Conservation (phyloP, 2,888 invertebrate species). For the Bedellia somnulentella region DNA sequence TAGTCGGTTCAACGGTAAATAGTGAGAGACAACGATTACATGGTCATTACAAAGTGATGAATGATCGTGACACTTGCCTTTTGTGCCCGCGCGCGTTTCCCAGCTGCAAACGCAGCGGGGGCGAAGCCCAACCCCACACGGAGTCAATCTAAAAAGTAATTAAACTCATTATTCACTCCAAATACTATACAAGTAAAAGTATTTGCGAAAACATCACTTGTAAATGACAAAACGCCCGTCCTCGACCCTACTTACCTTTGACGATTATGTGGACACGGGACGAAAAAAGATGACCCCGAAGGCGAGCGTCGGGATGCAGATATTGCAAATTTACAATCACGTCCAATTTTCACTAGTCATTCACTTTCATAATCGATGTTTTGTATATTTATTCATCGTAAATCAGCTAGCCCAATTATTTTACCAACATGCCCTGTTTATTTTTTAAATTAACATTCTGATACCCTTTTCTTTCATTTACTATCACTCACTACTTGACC, state of each 20-base stretch:
- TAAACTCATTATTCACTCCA: constrained; percentile 18
- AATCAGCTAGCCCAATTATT: constrained; percentile 20
- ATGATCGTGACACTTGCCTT: constrained; percentile 49
- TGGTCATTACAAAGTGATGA: too few relatives aligned
- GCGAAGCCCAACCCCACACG: constrained; percentile 94
- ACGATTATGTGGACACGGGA: constrained; percentile 31
- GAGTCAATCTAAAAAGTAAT: constrained; percentile 80
- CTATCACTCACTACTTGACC: too few relatives aligned
- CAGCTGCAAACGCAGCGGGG: constrained; percentile 81
- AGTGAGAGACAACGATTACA: too few relatives aligned
- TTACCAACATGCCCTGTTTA: constrained; percentile 28
- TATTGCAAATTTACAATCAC: constrained; percentile 22
- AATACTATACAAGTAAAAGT: constrained; percentile 8
- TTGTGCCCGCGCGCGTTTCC: constrained; percentile 63
- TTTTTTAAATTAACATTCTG: constrained; percentile 25
- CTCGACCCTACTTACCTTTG: constrained; percentile 39
- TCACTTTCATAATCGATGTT: constrained; percentile 34
- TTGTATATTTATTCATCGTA: constrained; percentile 52
- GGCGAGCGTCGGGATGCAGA: constrained; percentile 24
- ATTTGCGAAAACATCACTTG: constrained; percentile 24
- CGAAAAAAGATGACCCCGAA: constrained; percentile 25
- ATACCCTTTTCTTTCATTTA: too few relatives aligned
- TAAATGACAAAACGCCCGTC: constrained; percentile 22
- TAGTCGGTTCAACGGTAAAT: too few relatives aligned
- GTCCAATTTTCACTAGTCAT: constrained; percentile 33